phyloP scores from a whole-genome alignment of 2,113 vertebrate genomes.

The Leptodactylus fuscus region DNA sequence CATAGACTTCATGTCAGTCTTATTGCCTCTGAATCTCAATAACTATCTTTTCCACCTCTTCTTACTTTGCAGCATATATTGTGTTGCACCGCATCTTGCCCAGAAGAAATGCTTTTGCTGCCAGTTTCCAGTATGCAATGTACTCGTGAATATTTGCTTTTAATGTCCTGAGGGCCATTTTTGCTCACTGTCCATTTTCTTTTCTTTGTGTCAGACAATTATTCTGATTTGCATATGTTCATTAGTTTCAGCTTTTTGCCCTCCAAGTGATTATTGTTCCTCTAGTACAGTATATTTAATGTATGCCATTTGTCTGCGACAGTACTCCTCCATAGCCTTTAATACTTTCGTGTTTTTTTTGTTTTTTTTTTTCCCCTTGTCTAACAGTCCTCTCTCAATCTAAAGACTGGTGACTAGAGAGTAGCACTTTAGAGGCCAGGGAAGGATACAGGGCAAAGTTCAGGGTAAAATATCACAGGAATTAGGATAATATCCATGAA shows the following conservation, averaged over 20 bases:
- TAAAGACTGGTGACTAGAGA: constrained; percentile 10
- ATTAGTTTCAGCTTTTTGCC: background rate
- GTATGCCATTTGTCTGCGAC: background rate
- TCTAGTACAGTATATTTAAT: background rate
- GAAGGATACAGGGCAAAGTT: constrained; percentile 4
- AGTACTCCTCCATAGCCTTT: constrained; percentile 18
- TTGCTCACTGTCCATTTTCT: background rate
- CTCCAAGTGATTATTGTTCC: background rate
- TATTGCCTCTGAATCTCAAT: background rate
- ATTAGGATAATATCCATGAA: constrained; percentile 65
- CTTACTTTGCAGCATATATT: background rate
- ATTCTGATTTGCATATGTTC: constrained; percentile 3
- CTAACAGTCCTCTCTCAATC: constrained; percentile 9
- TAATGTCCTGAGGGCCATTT: background rate
- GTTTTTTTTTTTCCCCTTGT: constrained; percentile 9
- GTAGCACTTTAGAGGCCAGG: constrained; percentile 19
- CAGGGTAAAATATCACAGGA: constrained; percentile 47
- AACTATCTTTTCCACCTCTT: background rate
- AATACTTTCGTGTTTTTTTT: constrained; percentile 50
- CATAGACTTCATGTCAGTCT: background rate
- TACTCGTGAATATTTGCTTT: too few species aligned
- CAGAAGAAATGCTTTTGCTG: background rate
- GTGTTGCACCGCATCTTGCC: background rate
- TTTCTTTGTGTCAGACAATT: background rate
- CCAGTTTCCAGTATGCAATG: background rate